These are phyloP conservation scores for Stomatorhinus ivindoensis DNA, from an alignment of 2,113 vertebrate species.

Conservation along the genomic window DNA sequence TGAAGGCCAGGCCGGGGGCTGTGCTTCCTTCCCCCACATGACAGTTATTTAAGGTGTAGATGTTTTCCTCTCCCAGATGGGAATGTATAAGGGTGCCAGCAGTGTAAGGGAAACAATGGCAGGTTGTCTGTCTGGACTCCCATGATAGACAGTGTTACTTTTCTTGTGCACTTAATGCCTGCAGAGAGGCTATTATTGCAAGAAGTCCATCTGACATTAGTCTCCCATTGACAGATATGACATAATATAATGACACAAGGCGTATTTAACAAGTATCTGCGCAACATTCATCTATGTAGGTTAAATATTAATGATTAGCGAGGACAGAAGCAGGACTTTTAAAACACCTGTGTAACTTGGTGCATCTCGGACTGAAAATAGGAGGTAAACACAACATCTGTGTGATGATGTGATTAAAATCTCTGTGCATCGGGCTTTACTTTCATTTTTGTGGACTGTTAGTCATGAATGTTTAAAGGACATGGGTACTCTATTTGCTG, in stretches of 20 bases:
- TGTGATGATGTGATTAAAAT: not conserved
- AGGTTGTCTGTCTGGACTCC: not conserved
- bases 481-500: not conserved
- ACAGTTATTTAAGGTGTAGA: not conserved
- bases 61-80: not conserved
- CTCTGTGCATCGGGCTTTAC: not conserved
- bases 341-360: not conserved
- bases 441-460: not conserved
- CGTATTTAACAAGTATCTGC: not conserved
- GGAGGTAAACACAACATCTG: not conserved
- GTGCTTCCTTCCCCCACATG: not conserved
- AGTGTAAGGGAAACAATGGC: not conserved
- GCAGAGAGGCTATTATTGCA: not conserved
- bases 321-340: not conserved
- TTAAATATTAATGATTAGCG: not conserved
- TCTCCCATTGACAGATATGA: not conserved
- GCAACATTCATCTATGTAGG: not conserved
- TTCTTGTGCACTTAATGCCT: not conserved
- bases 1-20: not conserved
- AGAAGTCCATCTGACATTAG: not conserved
- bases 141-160: not conserved
- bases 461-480: not conserved
- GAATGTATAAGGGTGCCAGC: not conserved
- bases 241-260: not conserved
- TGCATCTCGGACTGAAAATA: not conserved